Base-by-base conservation (phyloP, 2,888 invertebrate species). In the Entomobrya multifasciata region DNA sequence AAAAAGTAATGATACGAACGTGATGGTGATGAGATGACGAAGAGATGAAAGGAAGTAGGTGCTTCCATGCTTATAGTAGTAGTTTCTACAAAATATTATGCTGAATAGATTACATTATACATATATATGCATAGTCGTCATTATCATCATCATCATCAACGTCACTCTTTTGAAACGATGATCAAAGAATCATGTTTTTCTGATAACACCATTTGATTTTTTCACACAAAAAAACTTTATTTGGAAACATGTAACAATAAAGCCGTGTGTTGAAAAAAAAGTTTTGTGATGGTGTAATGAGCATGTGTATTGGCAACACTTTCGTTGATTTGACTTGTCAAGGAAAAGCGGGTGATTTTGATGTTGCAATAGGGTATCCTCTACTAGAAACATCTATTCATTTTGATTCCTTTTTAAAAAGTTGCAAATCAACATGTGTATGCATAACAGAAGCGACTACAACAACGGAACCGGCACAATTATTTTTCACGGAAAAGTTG, bases 231-330 rank as follows among this genome's bases (percentile, higher is more conserved):
- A n/a, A 62, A n/a, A 30, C 25, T 62, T 30, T 25, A 30, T 62
- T 62, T 30, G 15, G 13, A 30, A 62, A 62, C 62, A 62, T 27
- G 62, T 62, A 62, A 62, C 30, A 62, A 62, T 30, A 30, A 62
- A 62, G n/a, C 62, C n/a, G 27, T 62, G n/a, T n/a, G 62, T 13
- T 62, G 62, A 44, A 44, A 67, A 44, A 62, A 67, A 67, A 67
- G 67, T 67, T 62, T 62, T 62, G 62, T 62, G n/a, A 62, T 62
- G 30, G 27, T 44, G 67, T 67, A 67, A 67, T 67, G 67, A 67
- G 44, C 44, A 44, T 67, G 67, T n/a, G n/a, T 67, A 36, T 67
- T 67, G 67, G 44, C 67, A 67, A 67, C 67, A 67, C 67, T 44
- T 67, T 67, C 44, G 44, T 67, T 44, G 65, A 67, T 20, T 67